Base-by-base conservation (phyloP, 2,888 invertebrate species). In the Drosophila mulleri region DNA sequence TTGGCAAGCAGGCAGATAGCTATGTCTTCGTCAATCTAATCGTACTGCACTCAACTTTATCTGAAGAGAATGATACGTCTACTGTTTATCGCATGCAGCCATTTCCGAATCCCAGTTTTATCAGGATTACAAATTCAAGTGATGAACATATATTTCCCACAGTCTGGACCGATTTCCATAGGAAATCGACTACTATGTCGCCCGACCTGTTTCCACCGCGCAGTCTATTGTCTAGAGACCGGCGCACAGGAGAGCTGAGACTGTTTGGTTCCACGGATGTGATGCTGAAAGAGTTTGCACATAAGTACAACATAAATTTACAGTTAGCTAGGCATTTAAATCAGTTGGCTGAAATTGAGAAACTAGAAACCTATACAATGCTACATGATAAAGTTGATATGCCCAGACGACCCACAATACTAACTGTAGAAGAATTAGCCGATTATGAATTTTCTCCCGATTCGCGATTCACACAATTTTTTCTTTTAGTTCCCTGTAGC, bases 401-500 rank as follows among this genome's bases (percentile, higher is more conserved):
- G 26, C 61, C 69, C 5, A 47, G 0, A 11, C 20, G 39, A 41
- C 63, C 59, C 0, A 3, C 2, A 4, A 2, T 39, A 11, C 1
- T 32, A n/a, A 18, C 58, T 3, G 0, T 0, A 0, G 1, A 4
- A 14, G 12, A 4, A 6, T 0, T 7, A 8, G 0, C 23, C 2
- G 7, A n/a, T 1, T 6, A 29, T 0, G 42, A 48, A 14, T 20
- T 52, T 3, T n/a, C 45, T 4, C 18, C 8, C 2, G n/a, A 23
- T 3, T 32, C 42, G 5, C 48, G 44, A 8, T 9, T 39, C 2
- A 16, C 52, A 0, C 9, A 42, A 0, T 2, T 75, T 4, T 66
- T 54, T 8, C 3, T 80, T 7, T 39, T 72, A 2, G 78, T 78
- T 5, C 81, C 80, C 0, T 81, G 81, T 59, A 61, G 56, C 0